These are phyloP conservation scores for Cloeon dipterum DNA, from an alignment of 2,888 invertebrate species.

Conservation along the genomic window DNA sequence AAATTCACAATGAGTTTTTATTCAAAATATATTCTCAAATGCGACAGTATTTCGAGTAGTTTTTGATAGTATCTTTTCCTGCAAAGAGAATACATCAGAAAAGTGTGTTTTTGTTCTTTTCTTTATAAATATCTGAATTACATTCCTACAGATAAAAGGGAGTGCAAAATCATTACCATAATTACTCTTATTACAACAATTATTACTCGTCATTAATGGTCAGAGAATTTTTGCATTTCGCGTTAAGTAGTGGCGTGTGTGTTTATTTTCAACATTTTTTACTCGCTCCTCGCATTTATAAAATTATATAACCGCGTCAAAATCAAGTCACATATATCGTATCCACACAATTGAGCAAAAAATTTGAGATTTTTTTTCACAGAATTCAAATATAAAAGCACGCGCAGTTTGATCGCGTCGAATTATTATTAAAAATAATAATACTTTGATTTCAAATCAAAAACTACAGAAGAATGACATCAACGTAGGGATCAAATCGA, in stretches of 20 bases:
- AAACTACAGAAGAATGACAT: too few relatives aligned
- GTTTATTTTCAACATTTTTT: not conserved
- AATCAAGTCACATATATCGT: not conserved
- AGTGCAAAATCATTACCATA: not conserved
- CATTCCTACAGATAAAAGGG: too few relatives aligned
- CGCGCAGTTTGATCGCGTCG: too few relatives aligned
- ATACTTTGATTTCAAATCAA: not conserved
- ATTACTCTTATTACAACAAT: too few relatives aligned
- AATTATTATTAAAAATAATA: not conserved
- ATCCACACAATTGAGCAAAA: conserved; percentile 1
- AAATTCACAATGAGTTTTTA: too few relatives aligned
- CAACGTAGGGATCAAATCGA: too few relatives aligned
- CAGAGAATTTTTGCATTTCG: too few relatives aligned
- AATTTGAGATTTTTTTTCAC: not conserved
- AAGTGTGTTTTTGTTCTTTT: not conserved
- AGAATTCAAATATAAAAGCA: not conserved
- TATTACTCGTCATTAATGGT: not conserved
- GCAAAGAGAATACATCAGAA: not conserved
- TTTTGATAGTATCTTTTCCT: too few relatives aligned
- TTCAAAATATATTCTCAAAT: conserved; percentile 6
- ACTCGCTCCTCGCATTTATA: too few relatives aligned
- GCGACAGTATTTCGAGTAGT: conserved; percentile 1
- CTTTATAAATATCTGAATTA: not conserved
- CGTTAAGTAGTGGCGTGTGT: too few relatives aligned
- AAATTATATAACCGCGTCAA: not conserved